Evolutionary conservation across 2,888 invertebrate genomes (phyloP), one percentile per base, ranked within the genome.

Genomic region (Agrotis puta): DNA sequence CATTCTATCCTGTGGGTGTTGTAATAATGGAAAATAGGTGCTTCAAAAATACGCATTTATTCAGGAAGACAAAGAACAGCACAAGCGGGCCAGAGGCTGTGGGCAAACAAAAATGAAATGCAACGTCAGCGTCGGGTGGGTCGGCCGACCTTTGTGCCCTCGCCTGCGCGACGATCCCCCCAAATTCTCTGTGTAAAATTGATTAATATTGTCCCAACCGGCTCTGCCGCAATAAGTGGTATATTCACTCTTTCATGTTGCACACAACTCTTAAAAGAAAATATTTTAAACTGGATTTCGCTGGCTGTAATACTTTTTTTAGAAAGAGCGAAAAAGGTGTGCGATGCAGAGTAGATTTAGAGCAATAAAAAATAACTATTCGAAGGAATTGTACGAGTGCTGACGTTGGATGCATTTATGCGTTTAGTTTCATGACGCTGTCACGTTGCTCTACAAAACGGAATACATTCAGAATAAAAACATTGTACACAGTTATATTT

Each of bases 81-180:
- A 89, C 87, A 85, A 89, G 88, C 89, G 89, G 82, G 85, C 88
- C 89, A 89, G 89, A 90, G 91, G 89, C 90, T 92, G 90, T 87
- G 90, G 90, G 89, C 90, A 91, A 91, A 93, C 91, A 93, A 93
- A 94, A 94, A 94, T 93, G 90, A 93, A 94, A 93, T 93, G 93
- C 94, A 93, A 88, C 91, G 94, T 94, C 93, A 94, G 92, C 93
- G 88, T 85, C 84, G 91, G 88, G 88, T 88, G 90, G 82, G 86
- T 81, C 85, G 88, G 86, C 84, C 90, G 90, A 92, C 92, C 93
- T 94, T 93, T 94, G 91, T 93, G 89, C 88, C 89, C 87, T 85
- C 88, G 84, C 85, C 83, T 73, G 87, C 87, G 87, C 90, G 88
- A 87, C 89, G 89, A 88, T 91, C 90, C 89, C 90, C 89, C 89